Evolutionary conservation across 1,140 invertebrate genomes (phyloP), one percentile per base, ranked within the genome.

Genomic region (Chironomus striatipennis): DNA sequence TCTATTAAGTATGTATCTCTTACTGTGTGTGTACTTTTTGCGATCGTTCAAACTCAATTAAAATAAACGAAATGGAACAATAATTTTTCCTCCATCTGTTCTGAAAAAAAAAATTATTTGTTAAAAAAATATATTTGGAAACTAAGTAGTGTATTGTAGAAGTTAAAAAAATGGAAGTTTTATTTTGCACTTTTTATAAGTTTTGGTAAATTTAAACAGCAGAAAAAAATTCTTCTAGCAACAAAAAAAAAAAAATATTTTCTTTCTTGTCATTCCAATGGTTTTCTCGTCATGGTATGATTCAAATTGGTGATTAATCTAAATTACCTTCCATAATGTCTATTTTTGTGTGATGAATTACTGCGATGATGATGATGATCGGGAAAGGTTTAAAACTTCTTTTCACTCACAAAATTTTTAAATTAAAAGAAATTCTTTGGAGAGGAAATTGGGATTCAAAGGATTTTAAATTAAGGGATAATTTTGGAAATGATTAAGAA

Each of bases 331-430:
- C 47, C 47, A 57, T 57, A 57, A n/a, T 57, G 47, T 57, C 47
- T 57, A 57, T 57, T 57, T 57, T 57, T 57, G n/a, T 57, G 47
- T 57, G n/a, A 57, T n/a, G 47, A 57, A 57, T 57, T 57, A n/a
- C n/a, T 0, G 12, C n/a, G 43, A 10, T 47, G 43, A 47, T 47
- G 47, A 57, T 57, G 47, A 57, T 57, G 47, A 34, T 34, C 24
- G 24, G 2, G 24, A 34, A 34, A 34, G 24, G 5, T 34, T 34
- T 5, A 34, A 2, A 34, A 34, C 24, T 34, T 34, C 24, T 34
- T 34, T 34, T 34, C 5, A 34, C 5, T 34, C 24, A 34, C 5
- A 34, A 34, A 34, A 5, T 34, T n/a, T n/a, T n/a, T 2, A 5
- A 34, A 34, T 2, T 34, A 5, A 34, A 34, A 34, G 24, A 34